Percentiles rank a stretch among this genome's conserved stretches.
Evolutionary conservation across 2,888 invertebrate genomes (phyloP).

Genomic region (Thecocarcelia acutangulata): DNA sequence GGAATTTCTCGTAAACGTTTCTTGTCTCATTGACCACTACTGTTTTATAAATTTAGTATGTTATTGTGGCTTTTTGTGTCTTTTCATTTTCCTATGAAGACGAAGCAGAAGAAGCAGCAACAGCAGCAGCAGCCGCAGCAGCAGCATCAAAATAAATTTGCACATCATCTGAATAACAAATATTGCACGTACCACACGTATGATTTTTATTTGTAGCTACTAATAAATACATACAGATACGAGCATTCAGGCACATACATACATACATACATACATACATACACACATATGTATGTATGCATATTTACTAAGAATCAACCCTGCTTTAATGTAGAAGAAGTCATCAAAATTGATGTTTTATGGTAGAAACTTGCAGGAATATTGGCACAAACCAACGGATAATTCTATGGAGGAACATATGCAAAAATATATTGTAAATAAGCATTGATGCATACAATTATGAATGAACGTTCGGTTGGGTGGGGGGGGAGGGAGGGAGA

Average conservation of each 20-base stretch:
- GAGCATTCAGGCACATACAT: not conserved
- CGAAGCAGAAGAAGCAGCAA: too few species aligned
- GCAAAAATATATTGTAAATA: slow-evolving; percentile 74
- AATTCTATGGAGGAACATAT: slow-evolving; percentile 74
- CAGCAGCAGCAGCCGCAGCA: too few species aligned
- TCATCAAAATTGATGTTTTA: slow-evolving; percentile 72
- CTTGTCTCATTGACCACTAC: slow-evolving; percentile 24
- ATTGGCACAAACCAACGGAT: slow-evolving; percentile 41
- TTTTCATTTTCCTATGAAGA: slow-evolving; percentile 13
- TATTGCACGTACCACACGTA: slow-evolving; percentile 76
- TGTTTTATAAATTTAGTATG: slow-evolving; percentile 31
- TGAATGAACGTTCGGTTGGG: slow-evolving; percentile 44
- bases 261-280: slow-evolving; percentile 20
- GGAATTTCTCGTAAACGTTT: slow-evolving; percentile 14
- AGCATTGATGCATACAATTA: slow-evolving; percentile 66
- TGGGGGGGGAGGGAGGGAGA: too few species aligned
- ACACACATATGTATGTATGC: slow-evolving; percentile 13
- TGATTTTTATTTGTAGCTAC: slow-evolving; percentile 56
- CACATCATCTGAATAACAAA: slow-evolving; percentile 81
- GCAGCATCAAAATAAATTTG: slow-evolving; percentile 74
- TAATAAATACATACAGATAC: slow-evolving; percentile 27
- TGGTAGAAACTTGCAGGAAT: slow-evolving; percentile 63
- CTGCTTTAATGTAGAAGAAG: slow-evolving; percentile 70
- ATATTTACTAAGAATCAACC: not conserved
- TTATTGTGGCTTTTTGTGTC: not conserved